Percentiles rank a stretch among this genome's conserved stretches.
Conservation (phyloP, 2,888 invertebrate genomes). For the Silvanus unidentatus region DNA sequence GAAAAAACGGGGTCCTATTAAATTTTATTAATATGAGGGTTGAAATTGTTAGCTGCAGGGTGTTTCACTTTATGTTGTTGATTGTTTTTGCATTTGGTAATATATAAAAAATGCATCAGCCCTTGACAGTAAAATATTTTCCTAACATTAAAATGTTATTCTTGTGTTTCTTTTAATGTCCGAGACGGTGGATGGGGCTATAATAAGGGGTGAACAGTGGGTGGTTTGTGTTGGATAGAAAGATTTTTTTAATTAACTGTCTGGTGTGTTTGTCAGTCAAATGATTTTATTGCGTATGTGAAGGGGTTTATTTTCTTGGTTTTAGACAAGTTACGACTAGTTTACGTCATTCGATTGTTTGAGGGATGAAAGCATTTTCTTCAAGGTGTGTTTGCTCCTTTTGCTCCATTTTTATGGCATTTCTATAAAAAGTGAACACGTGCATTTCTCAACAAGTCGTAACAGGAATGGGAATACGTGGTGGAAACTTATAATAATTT, state of each 20-base stretch:
- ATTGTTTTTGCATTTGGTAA: not conserved
- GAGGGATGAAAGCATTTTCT: no score
- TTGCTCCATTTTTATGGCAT: no score
- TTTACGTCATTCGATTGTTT: no score
- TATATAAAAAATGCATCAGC: not conserved
- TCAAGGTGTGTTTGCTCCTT: no score
- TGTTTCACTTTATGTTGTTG: no score
- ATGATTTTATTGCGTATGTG: not conserved
- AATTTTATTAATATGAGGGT: no score
- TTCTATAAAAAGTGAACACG: no score
- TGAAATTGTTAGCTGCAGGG: no score
- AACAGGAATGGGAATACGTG: no score
- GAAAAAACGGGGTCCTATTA: slow-evolving; percentile 37
- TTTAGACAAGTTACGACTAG: no score
- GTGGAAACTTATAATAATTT: no score
- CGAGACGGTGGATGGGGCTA: slow-evolving; percentile 12
- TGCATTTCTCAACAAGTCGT: no score
- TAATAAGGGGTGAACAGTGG: slow-evolving; percentile 27
- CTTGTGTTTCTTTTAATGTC: slow-evolving; percentile 28
- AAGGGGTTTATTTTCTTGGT: not conserved
- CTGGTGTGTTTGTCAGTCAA: not conserved
- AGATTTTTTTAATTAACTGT: slow-evolving; percentile 25
- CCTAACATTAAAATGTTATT: slow-evolving; percentile 17
- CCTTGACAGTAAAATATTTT: not conserved
- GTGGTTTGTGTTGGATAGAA: slow-evolving; percentile 24